Percentiles rank a stretch among this genome's conserved stretches.
phyloP scores from a whole-genome alignment of 1,140 invertebrate species.

The Heliothis subflexa region DNA sequence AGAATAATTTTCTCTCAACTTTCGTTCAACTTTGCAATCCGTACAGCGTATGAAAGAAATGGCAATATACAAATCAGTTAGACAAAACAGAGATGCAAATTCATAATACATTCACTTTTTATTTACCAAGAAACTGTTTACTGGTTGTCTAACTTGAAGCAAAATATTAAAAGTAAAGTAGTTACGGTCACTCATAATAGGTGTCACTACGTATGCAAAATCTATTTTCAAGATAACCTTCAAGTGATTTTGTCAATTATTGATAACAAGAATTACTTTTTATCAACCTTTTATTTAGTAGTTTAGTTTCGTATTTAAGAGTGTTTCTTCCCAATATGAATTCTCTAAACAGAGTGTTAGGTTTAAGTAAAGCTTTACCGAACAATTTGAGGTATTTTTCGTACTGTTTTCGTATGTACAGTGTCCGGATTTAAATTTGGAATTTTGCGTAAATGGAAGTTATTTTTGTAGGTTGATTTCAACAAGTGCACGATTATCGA shows the following conservation, averaged over 20 bases:
- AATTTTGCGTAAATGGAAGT: constrained; percentile 54
- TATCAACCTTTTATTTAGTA: constrained; percentile 48
- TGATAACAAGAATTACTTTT: constrained; percentile 54
- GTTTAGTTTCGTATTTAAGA: constrained; percentile 45
- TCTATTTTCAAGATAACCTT: constrained; percentile 84
- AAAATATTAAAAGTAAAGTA: constrained; percentile 13
- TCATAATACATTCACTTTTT: constrained; percentile 14
- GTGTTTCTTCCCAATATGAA: constrained; percentile 57
- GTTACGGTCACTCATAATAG: constrained; percentile 65
- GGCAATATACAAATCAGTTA: background rate
- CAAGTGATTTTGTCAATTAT: constrained; percentile 81
- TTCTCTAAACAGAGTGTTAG: constrained; percentile 72
- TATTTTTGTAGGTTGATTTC: constrained; percentile 77
- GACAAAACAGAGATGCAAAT: background rate
- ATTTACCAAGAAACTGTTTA: constrained; percentile 25
- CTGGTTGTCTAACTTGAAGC: background rate
- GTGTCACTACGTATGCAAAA: constrained; percentile 68
- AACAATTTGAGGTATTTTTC: constrained; percentile 77
- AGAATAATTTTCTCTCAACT: no score
- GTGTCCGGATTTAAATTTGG: constrained; percentile 62
- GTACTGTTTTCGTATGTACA: constrained; percentile 45
- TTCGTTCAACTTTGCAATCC: no score
- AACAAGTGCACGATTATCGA: constrained; percentile 78
- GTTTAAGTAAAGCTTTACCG: constrained; percentile 67
- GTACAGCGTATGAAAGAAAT: constrained; percentile 8